Conservation (phyloP, 1,140 invertebrate genomes). For the Odontomachus brunneus region DNA sequence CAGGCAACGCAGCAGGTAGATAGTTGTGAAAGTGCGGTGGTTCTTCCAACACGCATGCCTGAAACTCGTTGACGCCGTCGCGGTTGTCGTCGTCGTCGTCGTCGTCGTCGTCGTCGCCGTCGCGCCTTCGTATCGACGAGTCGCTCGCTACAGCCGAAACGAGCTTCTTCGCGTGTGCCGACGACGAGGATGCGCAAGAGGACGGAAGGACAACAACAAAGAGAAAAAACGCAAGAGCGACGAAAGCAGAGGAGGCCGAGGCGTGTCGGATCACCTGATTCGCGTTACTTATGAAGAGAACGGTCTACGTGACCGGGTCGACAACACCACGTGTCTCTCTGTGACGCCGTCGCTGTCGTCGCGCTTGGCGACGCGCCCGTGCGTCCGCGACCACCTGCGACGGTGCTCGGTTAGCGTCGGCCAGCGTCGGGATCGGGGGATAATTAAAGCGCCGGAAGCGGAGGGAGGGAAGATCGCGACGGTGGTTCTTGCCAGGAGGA, state of each 20-base stretch:
- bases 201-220: neutral
- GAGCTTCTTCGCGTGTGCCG: neutral
- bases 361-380: slow-evolving; percentile 3
- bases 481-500: too few relatives aligned
- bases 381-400: slow-evolving; percentile 31
- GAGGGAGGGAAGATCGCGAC: neutral
- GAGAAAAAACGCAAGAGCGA: neutral
- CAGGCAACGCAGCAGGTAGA: neutral
- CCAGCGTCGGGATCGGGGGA: neutral
- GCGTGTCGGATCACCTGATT: slow-evolving; percentile 9
- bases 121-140: slow-evolving; percentile 42
- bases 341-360: neutral
- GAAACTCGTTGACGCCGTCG: neutral
- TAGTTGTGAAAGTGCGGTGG: slow-evolving; percentile 29
- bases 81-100: slow-evolving; percentile 6
- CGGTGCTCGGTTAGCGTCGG: neutral
- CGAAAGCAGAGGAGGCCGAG: slow-evolving; percentile 28
- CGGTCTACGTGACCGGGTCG: slow-evolving; percentile 14
- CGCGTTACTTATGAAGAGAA: too few relatives aligned
- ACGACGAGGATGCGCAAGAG: slow-evolving; percentile 44
- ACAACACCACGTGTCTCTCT: slow-evolving; percentile 48
- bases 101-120: neutral
- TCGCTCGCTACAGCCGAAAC: slow-evolving; percentile 18
- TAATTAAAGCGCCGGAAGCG: slow-evolving; percentile 6
- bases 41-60: slow-evolving; percentile 51